phyloP scores from a whole-genome alignment of 2,797 vertebrate species.

The Lepilemur septentrionalis region DNA sequence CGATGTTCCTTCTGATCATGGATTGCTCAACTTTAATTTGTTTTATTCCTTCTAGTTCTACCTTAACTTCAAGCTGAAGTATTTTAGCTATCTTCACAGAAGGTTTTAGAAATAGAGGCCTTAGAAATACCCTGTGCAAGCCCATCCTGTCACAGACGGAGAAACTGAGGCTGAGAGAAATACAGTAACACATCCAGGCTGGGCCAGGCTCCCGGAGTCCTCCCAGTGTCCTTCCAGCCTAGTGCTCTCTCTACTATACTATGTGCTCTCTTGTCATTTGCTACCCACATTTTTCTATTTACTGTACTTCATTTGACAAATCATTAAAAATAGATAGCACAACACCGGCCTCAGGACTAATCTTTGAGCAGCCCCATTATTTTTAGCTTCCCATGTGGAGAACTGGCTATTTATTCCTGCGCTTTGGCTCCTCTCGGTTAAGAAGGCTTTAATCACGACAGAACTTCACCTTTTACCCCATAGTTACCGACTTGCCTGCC shows the following conservation, averaged over 20 bases:
- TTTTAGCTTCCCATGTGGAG: slow-evolving; percentile 71
- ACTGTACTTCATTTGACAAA: slow-evolving; percentile 79
- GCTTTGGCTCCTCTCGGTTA: slow-evolving; percentile 61
- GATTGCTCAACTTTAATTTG: neutral
- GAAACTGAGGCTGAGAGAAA: neutral
- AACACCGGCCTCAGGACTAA: slow-evolving; percentile 72
- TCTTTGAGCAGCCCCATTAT: slow-evolving; percentile 74
- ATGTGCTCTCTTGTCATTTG: slow-evolving; percentile 70
- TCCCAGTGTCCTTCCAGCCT: fast-evolving
- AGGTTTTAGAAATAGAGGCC: neutral
- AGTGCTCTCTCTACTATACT: neutral
- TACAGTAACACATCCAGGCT: fast-evolving
- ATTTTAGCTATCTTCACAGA: neutral
- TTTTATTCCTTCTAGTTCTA: neutral
- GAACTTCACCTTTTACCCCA: slow-evolving; percentile 69
- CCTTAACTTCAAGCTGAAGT: neutral
- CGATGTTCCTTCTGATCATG: slow-evolving; percentile 60
- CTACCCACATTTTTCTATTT: slow-evolving; percentile 78
- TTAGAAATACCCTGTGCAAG: neutral
- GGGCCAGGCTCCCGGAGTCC: neutral
- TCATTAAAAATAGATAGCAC: slow-evolving; percentile 84
- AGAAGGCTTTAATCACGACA: slow-evolving; percentile 64
- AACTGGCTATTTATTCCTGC: slow-evolving; percentile 67
- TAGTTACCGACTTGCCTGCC: slow-evolving; percentile 42
- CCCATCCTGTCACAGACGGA: neutral